Evolutionary conservation across 2,888 invertebrate species (phyloP).

Genomic region (Creontiades dilutus): DNA sequence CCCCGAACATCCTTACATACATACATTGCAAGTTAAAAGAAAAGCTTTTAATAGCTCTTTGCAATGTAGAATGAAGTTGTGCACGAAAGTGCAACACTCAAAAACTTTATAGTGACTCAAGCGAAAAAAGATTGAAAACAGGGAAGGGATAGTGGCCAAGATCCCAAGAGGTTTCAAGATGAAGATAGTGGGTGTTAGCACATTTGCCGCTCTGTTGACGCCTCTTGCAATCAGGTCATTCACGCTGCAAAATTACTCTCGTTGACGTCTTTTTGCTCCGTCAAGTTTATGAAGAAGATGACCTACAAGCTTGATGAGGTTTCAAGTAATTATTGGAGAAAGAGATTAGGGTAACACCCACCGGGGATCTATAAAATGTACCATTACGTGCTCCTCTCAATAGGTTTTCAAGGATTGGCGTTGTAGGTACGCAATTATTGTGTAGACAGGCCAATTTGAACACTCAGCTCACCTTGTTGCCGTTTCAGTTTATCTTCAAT

Average conservation of each 20-base stretch:
- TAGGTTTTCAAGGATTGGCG: too few species aligned
- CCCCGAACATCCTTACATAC: too few species aligned
- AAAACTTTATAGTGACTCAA: too few species aligned
- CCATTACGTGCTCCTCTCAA: not conserved
- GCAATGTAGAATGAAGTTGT: too few species aligned
- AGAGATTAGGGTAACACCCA: not conserved
- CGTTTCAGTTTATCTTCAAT: too few species aligned
- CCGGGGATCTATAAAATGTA: not conserved
- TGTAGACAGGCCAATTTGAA: too few species aligned
- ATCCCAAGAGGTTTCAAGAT: not conserved
- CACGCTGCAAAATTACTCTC: not conserved
- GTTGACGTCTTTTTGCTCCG: slow-evolving; percentile 2
- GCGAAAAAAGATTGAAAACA: not conserved
- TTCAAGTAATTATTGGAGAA: not conserved
- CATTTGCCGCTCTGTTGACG: slow-evolving; percentile 26
- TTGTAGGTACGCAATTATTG: too few species aligned
- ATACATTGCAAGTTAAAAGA: too few species aligned
- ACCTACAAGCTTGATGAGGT: not conserved
- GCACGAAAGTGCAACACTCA: too few species aligned
- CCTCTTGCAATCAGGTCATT: not conserved
- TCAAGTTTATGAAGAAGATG: not conserved
- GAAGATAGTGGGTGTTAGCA: slow-evolving; percentile 19
- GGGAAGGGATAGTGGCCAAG: not conserved
- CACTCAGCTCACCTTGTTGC: too few species aligned
- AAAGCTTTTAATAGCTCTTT: too few species aligned